These are phyloP conservation scores for Cenopis cana DNA, from an alignment of 2,888 invertebrate genomes.

Conservation along the genomic window DNA sequence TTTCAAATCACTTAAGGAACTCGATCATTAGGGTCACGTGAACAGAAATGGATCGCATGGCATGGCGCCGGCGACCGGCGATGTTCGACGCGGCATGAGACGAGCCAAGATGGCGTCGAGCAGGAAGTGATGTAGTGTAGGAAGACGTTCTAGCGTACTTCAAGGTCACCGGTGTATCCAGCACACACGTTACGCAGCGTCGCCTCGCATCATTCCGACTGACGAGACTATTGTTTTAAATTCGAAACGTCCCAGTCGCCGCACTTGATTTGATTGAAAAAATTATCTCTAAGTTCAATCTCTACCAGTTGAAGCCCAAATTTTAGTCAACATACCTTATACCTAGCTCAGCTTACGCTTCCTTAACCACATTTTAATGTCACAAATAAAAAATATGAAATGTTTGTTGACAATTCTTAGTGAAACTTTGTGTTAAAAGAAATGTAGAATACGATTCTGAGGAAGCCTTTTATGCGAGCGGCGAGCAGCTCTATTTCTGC, in stretches of 20 bases:
- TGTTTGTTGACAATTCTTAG: conserved; percentile 8
- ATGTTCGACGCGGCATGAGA: conserved; percentile 54
- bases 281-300: neutral
- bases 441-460: conserved; percentile 11
- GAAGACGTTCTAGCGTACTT: conserved; percentile 79
- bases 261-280: conserved; percentile 39
- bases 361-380: neutral
- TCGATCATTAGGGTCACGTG: conserved; percentile 43
- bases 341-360: neutral
- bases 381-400: neutral
- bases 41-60: conserved; percentile 34
- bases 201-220: conserved; percentile 54
- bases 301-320: neutral
- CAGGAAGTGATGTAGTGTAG: conserved; percentile 82
- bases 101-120: conserved; percentile 75
- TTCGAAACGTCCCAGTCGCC: conserved; percentile 61
- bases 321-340: neutral
- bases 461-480: conserved; percentile 17
- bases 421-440: neutral
- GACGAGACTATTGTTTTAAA: conserved; percentile 65
- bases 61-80: conserved; percentile 54
- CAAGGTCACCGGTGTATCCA: conserved; percentile 74
- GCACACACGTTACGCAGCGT: conserved; percentile 63
- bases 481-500: conserved; percentile 18
- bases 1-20: conserved; percentile 39